Conservation (phyloP, 2,888 invertebrate species). For the Parnassius glacialis region DNA sequence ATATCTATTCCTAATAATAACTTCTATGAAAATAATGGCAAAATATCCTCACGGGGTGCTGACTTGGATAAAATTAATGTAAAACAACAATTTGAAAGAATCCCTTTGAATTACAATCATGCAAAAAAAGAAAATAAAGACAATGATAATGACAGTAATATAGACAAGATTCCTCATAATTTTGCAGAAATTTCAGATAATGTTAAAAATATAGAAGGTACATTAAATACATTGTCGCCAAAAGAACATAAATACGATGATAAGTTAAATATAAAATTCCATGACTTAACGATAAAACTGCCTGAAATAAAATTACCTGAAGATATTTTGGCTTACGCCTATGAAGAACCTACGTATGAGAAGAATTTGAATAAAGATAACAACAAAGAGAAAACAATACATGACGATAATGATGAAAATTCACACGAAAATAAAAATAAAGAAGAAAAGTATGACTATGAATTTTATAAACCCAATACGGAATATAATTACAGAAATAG, state of each 20-base stretch:
- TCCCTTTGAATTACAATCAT: constrained; percentile 70
- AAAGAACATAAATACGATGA: constrained; percentile 56
- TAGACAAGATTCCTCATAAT: constrained; percentile 30
- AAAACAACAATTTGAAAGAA: constrained; percentile 72
- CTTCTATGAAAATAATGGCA: neutral
- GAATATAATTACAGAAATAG: constrained; percentile 29
- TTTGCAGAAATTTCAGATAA: constrained; percentile 31
- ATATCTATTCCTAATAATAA: neutral
- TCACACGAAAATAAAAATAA: constrained; percentile 33
- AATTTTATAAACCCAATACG: constrained; percentile 38
- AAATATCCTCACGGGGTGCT: constrained; percentile 6
- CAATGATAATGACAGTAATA: constrained; percentile 29
- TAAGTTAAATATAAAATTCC: constrained; percentile 65
- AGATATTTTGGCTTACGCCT: constrained; percentile 62
- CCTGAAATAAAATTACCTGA: constrained; percentile 74
- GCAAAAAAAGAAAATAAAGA: constrained; percentile 40
- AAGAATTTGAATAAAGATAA: constrained; percentile 34
- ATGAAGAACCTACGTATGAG: constrained; percentile 45
- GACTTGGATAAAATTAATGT: constrained; percentile 46
- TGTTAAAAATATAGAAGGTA: constrained; percentile 43
- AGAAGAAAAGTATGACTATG: constrained; percentile 31
- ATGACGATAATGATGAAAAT: constrained; percentile 43
- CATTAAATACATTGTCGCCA: constrained; percentile 48
- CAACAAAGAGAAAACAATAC: constrained; percentile 40
- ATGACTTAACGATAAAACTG: constrained; percentile 63